These are phyloP conservation scores for Lomographa bimaculata DNA, from an alignment of 2,888 invertebrate species.

Conservation along the genomic window DNA sequence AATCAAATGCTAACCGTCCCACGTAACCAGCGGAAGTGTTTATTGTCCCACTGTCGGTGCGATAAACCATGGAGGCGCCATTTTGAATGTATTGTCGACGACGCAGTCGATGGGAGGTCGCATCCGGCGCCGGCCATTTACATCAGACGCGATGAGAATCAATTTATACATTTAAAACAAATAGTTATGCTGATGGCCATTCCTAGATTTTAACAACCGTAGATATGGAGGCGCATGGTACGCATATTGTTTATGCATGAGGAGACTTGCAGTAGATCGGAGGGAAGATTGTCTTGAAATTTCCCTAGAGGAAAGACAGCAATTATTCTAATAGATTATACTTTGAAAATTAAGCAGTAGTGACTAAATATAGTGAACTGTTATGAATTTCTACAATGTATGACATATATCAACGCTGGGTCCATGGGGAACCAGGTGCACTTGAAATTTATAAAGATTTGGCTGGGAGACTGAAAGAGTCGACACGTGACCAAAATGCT, in stretches of 20 bases:
- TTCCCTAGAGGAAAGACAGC: neutral
- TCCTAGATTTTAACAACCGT: conserved; percentile 30
- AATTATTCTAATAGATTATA: no score
- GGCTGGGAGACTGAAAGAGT: no score
- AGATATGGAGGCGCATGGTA: conserved; percentile 19
- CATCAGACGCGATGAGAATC: conserved; percentile 75
- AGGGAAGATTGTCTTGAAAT: neutral
- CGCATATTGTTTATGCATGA: conserved; percentile 13
- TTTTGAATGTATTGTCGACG: conserved; percentile 73
- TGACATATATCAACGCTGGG: no score
- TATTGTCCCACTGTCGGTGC: conserved; percentile 47
- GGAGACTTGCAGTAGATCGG: conserved; percentile 7
- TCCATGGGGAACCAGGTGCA: no score
- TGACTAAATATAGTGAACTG: no score
- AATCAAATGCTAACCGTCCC: conserved; percentile 57
- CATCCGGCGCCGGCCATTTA: conserved; percentile 81
- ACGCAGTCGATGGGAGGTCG: conserved; percentile 75
- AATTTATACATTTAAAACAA: conserved; percentile 52
- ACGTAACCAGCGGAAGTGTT: conserved; percentile 63
- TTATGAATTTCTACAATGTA: no score
- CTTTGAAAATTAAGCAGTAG: no score
- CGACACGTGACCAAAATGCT: no score
- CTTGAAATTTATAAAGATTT: no score
- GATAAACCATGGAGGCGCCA: conserved; percentile 75
- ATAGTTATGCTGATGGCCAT: conserved; percentile 32